Evolutionary conservation across 2,113 vertebrate genomes (phyloP), one percentile per base, ranked within the genome.

Genomic region (Nyctibius bracteatus): DNA sequence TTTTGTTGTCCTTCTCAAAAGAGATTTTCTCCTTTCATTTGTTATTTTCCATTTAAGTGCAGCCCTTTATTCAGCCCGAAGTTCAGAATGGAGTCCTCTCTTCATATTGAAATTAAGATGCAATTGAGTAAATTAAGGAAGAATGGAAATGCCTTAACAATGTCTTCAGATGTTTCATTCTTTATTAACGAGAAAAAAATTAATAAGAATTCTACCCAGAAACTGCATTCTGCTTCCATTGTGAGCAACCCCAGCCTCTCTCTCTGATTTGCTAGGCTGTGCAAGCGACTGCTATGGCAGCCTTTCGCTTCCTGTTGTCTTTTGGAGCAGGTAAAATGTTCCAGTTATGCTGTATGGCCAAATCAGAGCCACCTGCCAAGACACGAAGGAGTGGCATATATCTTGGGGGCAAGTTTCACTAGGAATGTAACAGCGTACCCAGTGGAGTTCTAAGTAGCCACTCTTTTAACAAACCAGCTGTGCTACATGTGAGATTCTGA

Each of bases 51-150:
- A 31, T 92, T 82, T 61, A 92, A n/a, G 49, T 52, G 33, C 54
- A 88, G 30, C 55, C 72, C 72, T 82, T 83, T 72, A 82, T 82
- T 96, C 84, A 96, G 77, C 72, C 94, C 92, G 62, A 97, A 96
- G 95, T 92, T 94, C 39, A 92, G 35, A 90, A 88, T 30, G 61
- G 43, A 90, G 46, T 86, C 57, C 39, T 81, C 59, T 88, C 84
- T 95, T 91, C 86, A 89, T 63, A 95, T 55, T 87, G 79, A 97
- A 97, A 94, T 87, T 90, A 97, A 98, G 97, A 96, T 79, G 15
- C 31, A 91, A 47, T 54, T 92, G 52, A 93, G 96, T 96, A 94
- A 81, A 91, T 96, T 85, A 74, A 84, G 14, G 74, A 88, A 82
- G 72, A 95, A 79, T 83, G 39, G 54, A 94, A 97, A 94, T 57